Conservation (phyloP, 1,140 invertebrate genomes). For the Carcinoscorpius rotundicauda region DNA sequence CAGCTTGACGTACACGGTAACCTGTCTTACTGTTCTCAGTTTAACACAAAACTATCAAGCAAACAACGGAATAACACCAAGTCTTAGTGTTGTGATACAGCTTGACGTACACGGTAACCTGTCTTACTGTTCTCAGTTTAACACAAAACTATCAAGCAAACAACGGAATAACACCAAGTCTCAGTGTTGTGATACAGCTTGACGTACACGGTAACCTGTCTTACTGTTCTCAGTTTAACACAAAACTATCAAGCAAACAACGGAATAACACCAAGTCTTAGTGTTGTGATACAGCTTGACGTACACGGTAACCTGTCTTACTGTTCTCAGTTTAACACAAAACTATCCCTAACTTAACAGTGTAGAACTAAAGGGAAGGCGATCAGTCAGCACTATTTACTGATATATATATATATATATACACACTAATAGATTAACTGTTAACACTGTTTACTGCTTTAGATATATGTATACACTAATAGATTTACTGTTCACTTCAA, state of each 20-base stretch:
- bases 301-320: conserved; percentile 40
- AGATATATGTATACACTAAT: too few species aligned
- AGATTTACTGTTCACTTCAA: too few species aligned
- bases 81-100: conserved; percentile 49
- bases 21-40: too few species aligned
- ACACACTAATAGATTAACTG: too few species aligned
- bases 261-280: conserved; percentile 82
- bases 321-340: too few species aligned
- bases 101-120: conserved; percentile 41
- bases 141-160: conserved; percentile 53
- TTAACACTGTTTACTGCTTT: too few species aligned
- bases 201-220: conserved; percentile 39
- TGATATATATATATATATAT: too few species aligned
- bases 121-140: too few species aligned
- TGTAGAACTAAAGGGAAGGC: too few species aligned
- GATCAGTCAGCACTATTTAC: too few species aligned
- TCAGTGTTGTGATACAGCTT: conserved; percentile 46
- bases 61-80: conserved; percentile 88
- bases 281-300: conserved; percentile 40
- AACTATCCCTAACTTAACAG: too few species aligned
- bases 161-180: conserved; percentile 86
- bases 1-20: conserved; percentile 42
- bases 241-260: conserved; percentile 65
- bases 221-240: too few species aligned
- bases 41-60: conserved; percentile 46